Conservation (phyloP, 2,888 invertebrate species). For the Seladonia tumulorum region DNA sequence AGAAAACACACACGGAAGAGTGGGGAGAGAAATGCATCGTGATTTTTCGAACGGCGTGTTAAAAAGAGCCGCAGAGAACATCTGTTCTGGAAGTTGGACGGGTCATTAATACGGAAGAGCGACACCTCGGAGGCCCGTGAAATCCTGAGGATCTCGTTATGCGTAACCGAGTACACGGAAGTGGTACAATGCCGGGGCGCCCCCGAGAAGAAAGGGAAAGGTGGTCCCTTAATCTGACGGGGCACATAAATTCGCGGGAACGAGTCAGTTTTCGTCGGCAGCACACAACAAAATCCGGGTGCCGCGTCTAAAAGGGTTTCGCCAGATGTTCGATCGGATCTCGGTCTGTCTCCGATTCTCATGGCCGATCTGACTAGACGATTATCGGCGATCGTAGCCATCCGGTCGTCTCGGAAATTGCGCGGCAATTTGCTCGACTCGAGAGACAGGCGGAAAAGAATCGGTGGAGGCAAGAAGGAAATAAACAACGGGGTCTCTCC, state of each 20-base stretch:
- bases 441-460: neutral
- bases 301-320: constrained; percentile 80
- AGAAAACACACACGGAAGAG: neutral
- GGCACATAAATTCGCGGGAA: constrained; percentile 83
- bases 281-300: constrained; percentile 71
- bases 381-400: constrained; percentile 31
- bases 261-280: constrained; percentile 81
- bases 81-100: constrained; percentile 57
- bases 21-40: neutral
- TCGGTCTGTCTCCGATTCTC: constrained; percentile 45
- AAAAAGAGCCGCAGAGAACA: constrained; percentile 47
- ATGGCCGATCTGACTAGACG: constrained; percentile 34
- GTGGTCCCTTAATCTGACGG: constrained; percentile 81
- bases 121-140: constrained; percentile 64
- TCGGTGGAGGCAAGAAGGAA: neutral
- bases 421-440: constrained; percentile 40
- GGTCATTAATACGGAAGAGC: constrained; percentile 64
- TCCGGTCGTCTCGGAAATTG: constrained; percentile 4
- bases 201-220: constrained; percentile 64
- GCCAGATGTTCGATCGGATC: constrained; percentile 76
- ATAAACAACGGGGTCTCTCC: neutral
- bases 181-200: constrained; percentile 72
- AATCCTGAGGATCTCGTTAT: constrained; percentile 81
- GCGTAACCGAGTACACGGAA: constrained; percentile 81
- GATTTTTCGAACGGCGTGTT: neutral